Conservation (phyloP, 2,888 invertebrate genomes). For the Apodemia zela region DNA sequence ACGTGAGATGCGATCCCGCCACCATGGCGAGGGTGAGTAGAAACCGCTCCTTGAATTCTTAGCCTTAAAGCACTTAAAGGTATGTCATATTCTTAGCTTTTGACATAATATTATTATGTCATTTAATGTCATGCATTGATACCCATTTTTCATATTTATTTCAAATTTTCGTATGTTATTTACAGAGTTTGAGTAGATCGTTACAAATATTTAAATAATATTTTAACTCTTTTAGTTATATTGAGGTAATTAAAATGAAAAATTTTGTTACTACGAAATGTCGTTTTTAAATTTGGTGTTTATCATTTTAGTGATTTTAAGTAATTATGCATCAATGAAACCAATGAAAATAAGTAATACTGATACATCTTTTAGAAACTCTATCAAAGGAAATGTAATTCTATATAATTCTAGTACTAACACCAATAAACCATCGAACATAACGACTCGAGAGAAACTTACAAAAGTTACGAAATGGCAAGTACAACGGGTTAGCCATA, state of each 20-base stretch:
- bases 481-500: conserved; percentile 47
- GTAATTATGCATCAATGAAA: neutral
- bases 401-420: neutral
- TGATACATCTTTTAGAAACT: neutral
- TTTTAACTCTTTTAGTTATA: too few species aligned
- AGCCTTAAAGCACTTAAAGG: too few species aligned
- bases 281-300: neutral
- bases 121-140: too few species aligned
- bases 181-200: too few species aligned
- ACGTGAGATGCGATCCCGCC: too few species aligned
- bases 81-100: too few species aligned
- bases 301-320: neutral
- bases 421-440: neutral
- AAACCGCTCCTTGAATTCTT: too few species aligned
- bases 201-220: too few species aligned
- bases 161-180: too few species aligned
- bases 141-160: too few species aligned
- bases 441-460: neutral
- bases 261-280: neutral
- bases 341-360: neutral
- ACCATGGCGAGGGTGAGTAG: too few species aligned
- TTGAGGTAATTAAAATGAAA: neutral
- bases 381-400: neutral
- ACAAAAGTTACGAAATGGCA: conserved; percentile 39
- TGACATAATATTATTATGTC: too few species aligned